Evolutionary conservation across 2,888 invertebrate genomes (phyloP).

Genomic region (Idaea aversata): DNA sequence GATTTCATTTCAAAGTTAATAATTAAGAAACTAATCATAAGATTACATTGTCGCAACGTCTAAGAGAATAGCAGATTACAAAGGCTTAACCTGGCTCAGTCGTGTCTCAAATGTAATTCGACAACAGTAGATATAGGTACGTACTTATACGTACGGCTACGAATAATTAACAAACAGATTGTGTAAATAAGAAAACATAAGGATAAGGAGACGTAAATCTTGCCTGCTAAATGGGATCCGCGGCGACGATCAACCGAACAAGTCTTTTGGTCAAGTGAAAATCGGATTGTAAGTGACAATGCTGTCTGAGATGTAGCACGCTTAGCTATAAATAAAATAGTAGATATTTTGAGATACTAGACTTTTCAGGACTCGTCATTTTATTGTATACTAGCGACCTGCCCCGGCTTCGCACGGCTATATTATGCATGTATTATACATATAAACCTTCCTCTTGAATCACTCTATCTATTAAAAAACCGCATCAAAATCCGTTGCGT

Average conservation of each 20-base stretch:
- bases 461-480: too few species aligned
- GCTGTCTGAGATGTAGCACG: not conserved
- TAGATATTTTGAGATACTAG: too few species aligned
- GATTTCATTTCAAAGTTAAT: not conserved
- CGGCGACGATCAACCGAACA: not conserved
- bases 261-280: too few species aligned
- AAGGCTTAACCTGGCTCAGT: not conserved
- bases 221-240: not conserved
- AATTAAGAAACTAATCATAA: not conserved
- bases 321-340: too few species aligned
- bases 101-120: not conserved
- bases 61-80: not conserved
- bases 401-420: too few species aligned
- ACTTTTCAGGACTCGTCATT: too few species aligned
- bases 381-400: too few species aligned
- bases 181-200: not conserved
- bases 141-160: not conserved
- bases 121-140: not conserved
- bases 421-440: too few species aligned
- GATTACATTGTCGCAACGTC: not conserved
- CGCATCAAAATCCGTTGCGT: too few species aligned
- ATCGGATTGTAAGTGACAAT: not conserved
- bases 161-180: conserved; percentile 1
- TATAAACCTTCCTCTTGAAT: too few species aligned
- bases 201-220: not conserved